Base-by-base conservation (phyloP, 2,888 invertebrate species). In the Polyommatus iphigenia region DNA sequence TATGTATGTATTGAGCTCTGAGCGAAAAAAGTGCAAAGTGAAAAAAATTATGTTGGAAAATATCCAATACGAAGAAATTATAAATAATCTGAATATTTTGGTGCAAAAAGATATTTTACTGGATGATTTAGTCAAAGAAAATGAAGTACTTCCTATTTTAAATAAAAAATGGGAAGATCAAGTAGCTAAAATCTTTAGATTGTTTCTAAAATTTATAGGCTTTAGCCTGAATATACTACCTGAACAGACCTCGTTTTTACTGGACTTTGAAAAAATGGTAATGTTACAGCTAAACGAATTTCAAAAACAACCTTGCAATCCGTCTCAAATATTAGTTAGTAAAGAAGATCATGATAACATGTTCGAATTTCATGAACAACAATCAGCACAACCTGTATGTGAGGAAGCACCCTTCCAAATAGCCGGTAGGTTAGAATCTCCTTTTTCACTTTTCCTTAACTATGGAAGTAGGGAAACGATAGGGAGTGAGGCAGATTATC, bases 121-220 rank as follows among this genome's bases (percentile, higher is more conserved):
- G 76, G 83, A 89, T 32, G 78, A 76, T n/a, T 88, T 85, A 76
- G 86, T 87, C 82, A 80, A 84, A 41, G 85, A 82, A 77, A 88
- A 91, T 80, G 82, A 82, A 62, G 80, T 81, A 75, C 85, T 92
- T 71, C 81, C 83, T 15, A 85, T 88, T 32, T 86, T 93, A 62
- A 91, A 93, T 81, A 86, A 82, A 81, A 85, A 88, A 76, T 94
- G 93, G 92, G 88, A 91, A 85, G 87, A 87, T 1, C 93, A 90
- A 82, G 89, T 90, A 13, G 87, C 86, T 79, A 93, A 92, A 84
- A 84, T 94, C n/a, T 79, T 93, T 1, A 83, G 88, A 77, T 79
- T 94, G 32, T 93, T 94, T 84, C 80, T 92, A 7, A 93, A 92
- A 82, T 94, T 93, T 82, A 87, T 93, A 13, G 90, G 91, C 82